These are phyloP conservation scores for Isichthys henryi DNA, from an alignment of 2,113 vertebrate species.

Conservation along the genomic window DNA sequence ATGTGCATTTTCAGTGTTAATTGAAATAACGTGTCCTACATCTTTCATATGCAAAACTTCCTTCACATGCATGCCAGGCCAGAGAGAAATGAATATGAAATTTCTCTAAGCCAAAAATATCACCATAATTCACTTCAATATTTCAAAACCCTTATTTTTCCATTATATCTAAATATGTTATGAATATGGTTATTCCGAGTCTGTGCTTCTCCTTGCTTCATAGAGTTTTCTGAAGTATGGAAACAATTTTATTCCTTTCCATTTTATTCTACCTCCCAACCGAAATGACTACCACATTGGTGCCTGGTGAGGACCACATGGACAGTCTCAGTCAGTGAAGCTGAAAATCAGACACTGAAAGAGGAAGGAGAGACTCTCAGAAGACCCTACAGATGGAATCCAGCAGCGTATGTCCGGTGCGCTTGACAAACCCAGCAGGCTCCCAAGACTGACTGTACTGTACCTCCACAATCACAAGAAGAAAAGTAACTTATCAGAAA, in stretches of 20 bases:
- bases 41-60: background rate
- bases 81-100: background rate
- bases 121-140: background rate
- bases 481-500: constrained; percentile 51
- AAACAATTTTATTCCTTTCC: constrained; percentile 62
- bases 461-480: constrained; percentile 55
- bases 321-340: constrained; percentile 5
- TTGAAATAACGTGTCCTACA: background rate
- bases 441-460: constrained; percentile 51
- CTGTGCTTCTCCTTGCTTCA: constrained; percentile 57
- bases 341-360: constrained; percentile 7
- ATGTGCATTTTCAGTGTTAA: background rate
- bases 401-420: constrained; percentile 51
- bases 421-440: constrained; percentile 59
- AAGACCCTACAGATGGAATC: constrained; percentile 49
- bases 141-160: background rate
- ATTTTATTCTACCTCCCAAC: background rate
- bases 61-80: background rate
- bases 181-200: constrained; percentile 45
- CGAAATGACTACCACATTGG: constrained; percentile 68
- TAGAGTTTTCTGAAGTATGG: constrained; percentile 63
- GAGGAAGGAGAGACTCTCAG: constrained; percentile 24
- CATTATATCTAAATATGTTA: constrained; percentile 27
- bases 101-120: background rate
- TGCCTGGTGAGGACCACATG: constrained; percentile 18